Conservation (phyloP, 64 coral and sea anemone species). For the Stichodactyla helianthus region DNA sequence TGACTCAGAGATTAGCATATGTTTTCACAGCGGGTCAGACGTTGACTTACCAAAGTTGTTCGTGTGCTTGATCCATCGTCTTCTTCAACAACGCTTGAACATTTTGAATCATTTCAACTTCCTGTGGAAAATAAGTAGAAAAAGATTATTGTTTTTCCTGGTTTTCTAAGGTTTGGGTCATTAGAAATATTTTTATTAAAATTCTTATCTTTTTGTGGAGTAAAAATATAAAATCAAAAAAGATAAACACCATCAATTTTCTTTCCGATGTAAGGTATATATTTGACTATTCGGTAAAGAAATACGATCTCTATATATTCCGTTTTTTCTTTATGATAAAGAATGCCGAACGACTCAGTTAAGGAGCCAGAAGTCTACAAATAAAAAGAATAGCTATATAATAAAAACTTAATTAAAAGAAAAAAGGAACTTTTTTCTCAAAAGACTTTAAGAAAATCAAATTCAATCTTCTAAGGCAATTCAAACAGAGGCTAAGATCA, state of each 20-base stretch:
- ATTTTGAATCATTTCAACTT: constrained; percentile 93
- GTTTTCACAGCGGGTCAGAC: too few relatives aligned
- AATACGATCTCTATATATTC: neutral
- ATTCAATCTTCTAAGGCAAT: too few relatives aligned
- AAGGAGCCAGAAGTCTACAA: neutral
- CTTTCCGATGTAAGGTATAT: neutral
- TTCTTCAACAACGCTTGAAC: constrained; percentile 89
- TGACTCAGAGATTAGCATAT: too few relatives aligned
- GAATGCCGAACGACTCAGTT: neutral
- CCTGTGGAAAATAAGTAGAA: constrained; percentile 47
- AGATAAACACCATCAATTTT: neutral
- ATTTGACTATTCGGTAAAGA: neutral
- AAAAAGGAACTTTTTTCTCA: neutral
- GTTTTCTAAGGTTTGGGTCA: too few relatives aligned
- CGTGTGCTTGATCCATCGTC: constrained; percentile 91
- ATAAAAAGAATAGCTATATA: neutral
- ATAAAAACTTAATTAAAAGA: neutral
- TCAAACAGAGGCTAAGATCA: too few relatives aligned
- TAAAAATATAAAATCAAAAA: neutral
- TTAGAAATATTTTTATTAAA: too few relatives aligned
- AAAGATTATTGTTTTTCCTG: neutral
- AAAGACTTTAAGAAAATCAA: too few relatives aligned
- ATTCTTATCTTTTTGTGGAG: neutral
- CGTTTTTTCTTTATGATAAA: neutral
- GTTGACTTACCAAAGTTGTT: constrained; percentile 79